Conservation (phyloP, 2,797 vertebrate genomes). For the Arctocebus calabarensis region DNA sequence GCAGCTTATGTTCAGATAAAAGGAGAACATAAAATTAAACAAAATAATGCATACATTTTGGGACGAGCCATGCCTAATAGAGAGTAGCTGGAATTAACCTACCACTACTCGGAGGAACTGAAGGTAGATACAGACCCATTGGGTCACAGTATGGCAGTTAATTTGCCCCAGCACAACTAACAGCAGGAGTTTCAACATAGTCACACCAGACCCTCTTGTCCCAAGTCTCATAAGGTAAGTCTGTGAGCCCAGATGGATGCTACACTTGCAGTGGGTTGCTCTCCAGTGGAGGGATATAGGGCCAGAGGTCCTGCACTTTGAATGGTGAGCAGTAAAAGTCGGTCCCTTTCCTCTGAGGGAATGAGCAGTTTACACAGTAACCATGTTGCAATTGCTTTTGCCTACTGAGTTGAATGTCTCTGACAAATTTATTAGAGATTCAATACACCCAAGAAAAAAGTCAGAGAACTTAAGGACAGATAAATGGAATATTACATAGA, state of each 20-base stretch:
- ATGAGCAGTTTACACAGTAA: background rate
- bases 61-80: background rate
- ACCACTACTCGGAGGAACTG: background rate
- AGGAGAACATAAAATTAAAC: background rate
- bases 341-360: background rate
- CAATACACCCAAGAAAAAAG: background rate
- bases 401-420: background rate
- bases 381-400: background rate
- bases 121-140: background rate
- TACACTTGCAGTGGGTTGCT: rapidly evolving
- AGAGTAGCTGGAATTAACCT: background rate
- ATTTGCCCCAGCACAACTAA: background rate
- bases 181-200: too few species aligned
- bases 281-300: rapidly evolving
- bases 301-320: background rate
- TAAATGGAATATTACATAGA: background rate
- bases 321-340: too few species aligned
- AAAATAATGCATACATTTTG: background rate
- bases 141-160: background rate
- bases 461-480: background rate
- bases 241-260: background rate
- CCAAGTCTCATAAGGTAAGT: rapidly evolving
- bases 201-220: too few species aligned
- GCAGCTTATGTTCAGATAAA: background rate
- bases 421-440: background rate